Evolutionary conservation across 2,113 vertebrate species (phyloP).

Genomic region (Laticauda laticaudata): DNA sequence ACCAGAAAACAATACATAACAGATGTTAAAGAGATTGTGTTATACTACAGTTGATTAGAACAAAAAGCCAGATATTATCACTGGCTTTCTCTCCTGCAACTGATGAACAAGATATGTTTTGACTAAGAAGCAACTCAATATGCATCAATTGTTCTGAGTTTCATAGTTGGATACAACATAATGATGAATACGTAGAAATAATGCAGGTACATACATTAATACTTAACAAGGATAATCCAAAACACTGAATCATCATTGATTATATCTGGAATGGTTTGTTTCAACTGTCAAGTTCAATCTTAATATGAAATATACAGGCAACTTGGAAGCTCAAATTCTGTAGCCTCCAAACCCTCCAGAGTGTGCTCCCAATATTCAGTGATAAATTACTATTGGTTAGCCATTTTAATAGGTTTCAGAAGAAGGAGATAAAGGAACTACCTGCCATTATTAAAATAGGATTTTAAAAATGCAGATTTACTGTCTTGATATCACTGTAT

Average conservation of each 20-base stretch:
- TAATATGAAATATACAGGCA: neutral
- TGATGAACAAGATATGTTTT: constrained; percentile 17
- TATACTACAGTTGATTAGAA: constrained; percentile 14
- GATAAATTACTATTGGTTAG: neutral
- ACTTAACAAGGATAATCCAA: neutral
- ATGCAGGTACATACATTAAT: neutral
- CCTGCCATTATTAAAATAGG: neutral
- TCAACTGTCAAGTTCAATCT: neutral
- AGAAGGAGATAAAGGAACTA: neutral
- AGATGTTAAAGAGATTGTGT: constrained; percentile 27
- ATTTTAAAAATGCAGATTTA: neutral
- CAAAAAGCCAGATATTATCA: constrained; percentile 22
- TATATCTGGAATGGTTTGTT: neutral
- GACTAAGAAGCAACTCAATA: constrained; percentile 13
- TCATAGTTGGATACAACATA: neutral
- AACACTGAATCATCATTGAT: neutral
- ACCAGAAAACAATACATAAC: constrained; percentile 24
- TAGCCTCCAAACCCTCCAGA: neutral
- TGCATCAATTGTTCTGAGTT: neutral
- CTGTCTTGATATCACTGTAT: neutral
- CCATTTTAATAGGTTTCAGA: neutral
- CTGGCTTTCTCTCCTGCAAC: constrained; percentile 1
- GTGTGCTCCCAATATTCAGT: neutral
- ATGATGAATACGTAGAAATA: neutral
- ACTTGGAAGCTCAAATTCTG: neutral